Percentiles rank a stretch among this genome's conserved stretches.
Conservation (phyloP, 2,888 invertebrate genomes). For the Apodemia hepburni region DNA sequence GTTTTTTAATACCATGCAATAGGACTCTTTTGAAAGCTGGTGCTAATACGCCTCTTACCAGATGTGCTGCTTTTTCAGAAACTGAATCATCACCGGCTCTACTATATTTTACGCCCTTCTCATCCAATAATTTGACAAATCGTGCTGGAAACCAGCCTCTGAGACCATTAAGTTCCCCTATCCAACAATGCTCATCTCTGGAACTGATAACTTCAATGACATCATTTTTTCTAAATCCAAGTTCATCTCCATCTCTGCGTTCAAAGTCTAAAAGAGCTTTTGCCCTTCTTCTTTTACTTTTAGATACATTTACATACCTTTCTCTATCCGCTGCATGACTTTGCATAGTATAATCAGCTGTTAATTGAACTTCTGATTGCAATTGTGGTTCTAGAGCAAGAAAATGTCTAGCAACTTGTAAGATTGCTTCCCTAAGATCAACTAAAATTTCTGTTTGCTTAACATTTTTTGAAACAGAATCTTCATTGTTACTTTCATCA, state of each 20-base stretch:
- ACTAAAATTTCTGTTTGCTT: conserved; percentile 98
- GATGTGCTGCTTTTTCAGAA: conserved; percentile 97
- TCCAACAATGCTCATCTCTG: conserved; percentile 99
- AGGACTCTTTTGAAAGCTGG: conserved; percentile 96
- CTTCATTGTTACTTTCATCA: conserved; percentile 88
- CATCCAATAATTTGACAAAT: conserved; percentile 97
- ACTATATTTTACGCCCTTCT: conserved; percentile 87
- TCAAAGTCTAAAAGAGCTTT: conserved; percentile 98
- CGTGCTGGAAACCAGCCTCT: conserved; percentile 98
- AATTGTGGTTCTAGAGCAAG: conserved; percentile 94
- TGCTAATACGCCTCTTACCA: conserved; percentile 95
- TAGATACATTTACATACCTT: conserved; percentile 95
- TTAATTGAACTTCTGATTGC: conserved; percentile 87
- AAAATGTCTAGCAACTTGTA: conserved; percentile 96
- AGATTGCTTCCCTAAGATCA: conserved; percentile 97
- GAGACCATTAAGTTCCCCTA: conserved; percentile 97
- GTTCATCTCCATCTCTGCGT: conserved; percentile 97
- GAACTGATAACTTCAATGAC: conserved; percentile 98
- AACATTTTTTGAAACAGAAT: conserved; percentile 96
- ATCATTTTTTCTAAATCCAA: conserved; percentile 99
- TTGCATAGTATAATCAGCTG: conserved; percentile 97
- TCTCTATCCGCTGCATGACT: conserved; percentile 97
- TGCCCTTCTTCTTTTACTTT: conserved; percentile 92
- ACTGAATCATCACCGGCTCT: conserved; percentile 98
- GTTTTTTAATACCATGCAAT: conserved; percentile 96